Base-by-base conservation (phyloP, 1,140 invertebrate species). In the Caenorhabditis elegans region DNA sequence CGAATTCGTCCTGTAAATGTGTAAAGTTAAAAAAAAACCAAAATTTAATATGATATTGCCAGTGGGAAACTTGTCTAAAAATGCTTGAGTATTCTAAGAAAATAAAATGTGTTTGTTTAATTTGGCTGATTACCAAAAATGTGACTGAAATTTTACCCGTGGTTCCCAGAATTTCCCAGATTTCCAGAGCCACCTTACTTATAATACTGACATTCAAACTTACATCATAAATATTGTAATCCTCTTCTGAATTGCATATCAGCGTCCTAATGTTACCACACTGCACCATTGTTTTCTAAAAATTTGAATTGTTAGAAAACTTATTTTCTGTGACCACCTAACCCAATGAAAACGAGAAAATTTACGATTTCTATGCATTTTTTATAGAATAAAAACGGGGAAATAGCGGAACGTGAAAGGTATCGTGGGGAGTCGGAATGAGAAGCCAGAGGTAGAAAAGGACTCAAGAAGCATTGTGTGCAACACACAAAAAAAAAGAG, bases 151-250 rank as follows among this genome's bases (percentile, higher is more conserved):
- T n/a, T n/a, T n/a, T n/a, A n/a, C n/a, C n/a, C n/a, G n/a, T n/a
- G n/a, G n/a, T n/a, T n/a, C n/a, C n/a, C n/a, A n/a, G n/a, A n/a
- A n/a, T 8, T 43, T 43, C 39, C 6, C 39, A 43, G 15, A 15
- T 28, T 55, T 28, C 11, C 26, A 10, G 13, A 53, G 24, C 22
- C 28, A 39, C 3, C 10, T 39, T n/a, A n/a, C n/a, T n/a, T n/a
- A n/a, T n/a, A n/a, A n/a, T n/a, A n/a, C n/a, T n/a, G n/a, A n/a
- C n/a, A n/a, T n/a, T n/a, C 0, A 65, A 39, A 0, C 60, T 39
- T 22, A 70, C 60, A 70, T 70, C 60, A 70, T 70, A 70, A 28
- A 39, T 70, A 70, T 39, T 70, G n/a, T 70, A 70, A 24, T 39
- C 22, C 11, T 70, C 60, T 10, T 39, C 60, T 0, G 31, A 39